phyloP scores from a whole-genome alignment of 2,888 invertebrate species.

The Malthinus seriepunctatus region DNA sequence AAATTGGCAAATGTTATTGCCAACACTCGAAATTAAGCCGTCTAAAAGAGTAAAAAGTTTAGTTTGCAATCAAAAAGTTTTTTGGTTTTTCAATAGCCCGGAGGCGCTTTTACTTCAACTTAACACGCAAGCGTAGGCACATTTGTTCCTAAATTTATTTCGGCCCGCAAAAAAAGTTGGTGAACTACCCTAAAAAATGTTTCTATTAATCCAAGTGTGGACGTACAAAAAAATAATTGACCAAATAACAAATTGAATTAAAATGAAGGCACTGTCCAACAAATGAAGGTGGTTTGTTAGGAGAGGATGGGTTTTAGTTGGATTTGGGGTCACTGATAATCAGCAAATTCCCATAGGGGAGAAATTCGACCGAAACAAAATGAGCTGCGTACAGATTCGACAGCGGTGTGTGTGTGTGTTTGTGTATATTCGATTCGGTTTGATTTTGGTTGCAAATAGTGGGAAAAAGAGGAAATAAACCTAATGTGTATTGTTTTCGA shows the following conservation, averaged over 20 bases:
- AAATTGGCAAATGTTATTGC: no score
- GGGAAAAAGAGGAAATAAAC: slow-evolving; percentile 12
- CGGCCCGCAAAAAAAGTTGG: no score
- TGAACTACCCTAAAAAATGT: no score
- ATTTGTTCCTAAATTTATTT: no score
- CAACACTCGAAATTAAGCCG: no score
- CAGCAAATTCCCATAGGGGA: slow-evolving; percentile 27
- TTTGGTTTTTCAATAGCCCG: no score
- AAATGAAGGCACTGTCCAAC: slow-evolving; percentile 17
- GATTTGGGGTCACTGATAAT: slow-evolving; percentile 25
- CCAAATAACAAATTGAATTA: slow-evolving; percentile 24
- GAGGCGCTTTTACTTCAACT: no score
- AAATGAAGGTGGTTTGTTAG: slow-evolving; percentile 13
- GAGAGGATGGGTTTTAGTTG: slow-evolving; percentile 5
- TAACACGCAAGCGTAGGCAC: no score
- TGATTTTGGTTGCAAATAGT: slow-evolving; percentile 21
- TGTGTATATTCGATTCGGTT: slow-evolving; percentile 23
- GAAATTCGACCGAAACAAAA: slow-evolving; percentile 25
- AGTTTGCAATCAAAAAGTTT: no score
- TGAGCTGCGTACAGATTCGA: slow-evolving; percentile 29
- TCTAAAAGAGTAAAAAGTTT: no score
- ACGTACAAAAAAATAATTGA: no score
- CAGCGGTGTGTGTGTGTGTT: background rate
- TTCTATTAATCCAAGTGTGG: no score
- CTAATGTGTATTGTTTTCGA: slow-evolving; percentile 3